These are phyloP conservation scores for Tragelaphus buxtoni DNA, from an alignment of 2,113 vertebrate genomes.

Conservation along the genomic window DNA sequence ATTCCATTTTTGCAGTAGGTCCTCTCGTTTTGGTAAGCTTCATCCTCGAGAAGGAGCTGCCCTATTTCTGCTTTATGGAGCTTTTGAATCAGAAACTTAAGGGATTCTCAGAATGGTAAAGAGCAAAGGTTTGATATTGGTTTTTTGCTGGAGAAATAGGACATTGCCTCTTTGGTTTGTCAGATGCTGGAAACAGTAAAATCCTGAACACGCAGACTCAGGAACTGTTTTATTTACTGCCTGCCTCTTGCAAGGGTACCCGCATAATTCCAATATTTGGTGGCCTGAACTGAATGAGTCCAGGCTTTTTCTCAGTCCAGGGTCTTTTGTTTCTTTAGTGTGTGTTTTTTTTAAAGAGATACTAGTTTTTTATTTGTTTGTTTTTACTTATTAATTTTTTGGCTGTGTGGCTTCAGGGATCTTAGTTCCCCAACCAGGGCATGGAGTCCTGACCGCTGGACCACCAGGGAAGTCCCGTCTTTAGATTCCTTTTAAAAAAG, in stretches of 20 bases:
- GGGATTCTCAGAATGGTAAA: background rate
- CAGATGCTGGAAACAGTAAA: background rate
- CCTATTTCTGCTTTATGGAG: background rate
- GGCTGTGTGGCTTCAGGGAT: background rate
- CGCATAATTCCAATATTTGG: accelerated
- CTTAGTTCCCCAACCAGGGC: background rate
- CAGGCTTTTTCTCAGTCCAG: background rate
- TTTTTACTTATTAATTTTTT: background rate
- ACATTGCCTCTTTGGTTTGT: background rate
- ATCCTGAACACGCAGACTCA: background rate
- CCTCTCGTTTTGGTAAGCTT: background rate
- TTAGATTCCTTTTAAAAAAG: background rate
- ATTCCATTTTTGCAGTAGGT: background rate
- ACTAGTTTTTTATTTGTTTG: background rate
- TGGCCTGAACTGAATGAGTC: no score
- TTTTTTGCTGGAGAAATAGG: background rate
- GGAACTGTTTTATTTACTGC: no score
- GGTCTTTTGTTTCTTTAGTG: background rate
- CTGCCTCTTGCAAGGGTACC: background rate
- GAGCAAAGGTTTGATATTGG: background rate
- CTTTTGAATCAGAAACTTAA: background rate
- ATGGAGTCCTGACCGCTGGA: background rate
- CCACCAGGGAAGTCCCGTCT: background rate
- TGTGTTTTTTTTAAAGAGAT: background rate
- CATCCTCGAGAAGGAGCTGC: background rate